These are phyloP conservation scores for Troides helena DNA, from an alignment of 2,888 invertebrate species.

Conservation along the genomic window DNA sequence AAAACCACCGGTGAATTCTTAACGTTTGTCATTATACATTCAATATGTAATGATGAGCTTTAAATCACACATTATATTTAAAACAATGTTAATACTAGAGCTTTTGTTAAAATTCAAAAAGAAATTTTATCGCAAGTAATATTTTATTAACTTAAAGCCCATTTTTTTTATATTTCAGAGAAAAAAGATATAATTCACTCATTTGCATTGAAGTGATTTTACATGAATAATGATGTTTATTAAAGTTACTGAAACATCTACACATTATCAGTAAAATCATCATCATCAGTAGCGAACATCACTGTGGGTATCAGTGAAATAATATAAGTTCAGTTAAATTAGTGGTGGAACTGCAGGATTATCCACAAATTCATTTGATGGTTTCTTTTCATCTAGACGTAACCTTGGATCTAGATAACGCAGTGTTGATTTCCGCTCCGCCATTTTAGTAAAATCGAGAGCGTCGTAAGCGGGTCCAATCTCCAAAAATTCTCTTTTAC, in stretches of 20 bases:
- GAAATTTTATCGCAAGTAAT: background rate
- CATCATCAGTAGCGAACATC: too few relatives aligned
- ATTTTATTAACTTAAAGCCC: background rate
- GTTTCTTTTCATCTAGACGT: constrained; percentile 59
- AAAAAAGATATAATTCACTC: background rate
- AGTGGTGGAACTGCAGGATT: constrained; percentile 81
- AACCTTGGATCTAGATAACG: constrained; percentile 51
- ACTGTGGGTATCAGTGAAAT: too few relatives aligned
- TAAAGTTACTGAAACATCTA: background rate
- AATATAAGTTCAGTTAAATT: background rate
- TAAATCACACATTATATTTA: background rate
- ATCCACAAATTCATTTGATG: constrained; percentile 73
- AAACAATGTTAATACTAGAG: background rate
- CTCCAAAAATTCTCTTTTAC: constrained; percentile 81
- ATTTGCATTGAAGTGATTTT: background rate
- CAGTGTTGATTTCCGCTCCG: constrained; percentile 39
- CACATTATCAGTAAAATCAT: too few relatives aligned
- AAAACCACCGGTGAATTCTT: too few relatives aligned
- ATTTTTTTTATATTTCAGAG: background rate
- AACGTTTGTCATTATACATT: too few relatives aligned
- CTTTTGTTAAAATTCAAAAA: background rate
- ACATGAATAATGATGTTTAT: background rate
- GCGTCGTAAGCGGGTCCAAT: constrained; percentile 78
- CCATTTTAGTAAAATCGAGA: constrained; percentile 82
- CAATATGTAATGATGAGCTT: too few relatives aligned